Conservation (phyloP, 1,140 invertebrate genomes). For the Drosophila insularis region DNA sequence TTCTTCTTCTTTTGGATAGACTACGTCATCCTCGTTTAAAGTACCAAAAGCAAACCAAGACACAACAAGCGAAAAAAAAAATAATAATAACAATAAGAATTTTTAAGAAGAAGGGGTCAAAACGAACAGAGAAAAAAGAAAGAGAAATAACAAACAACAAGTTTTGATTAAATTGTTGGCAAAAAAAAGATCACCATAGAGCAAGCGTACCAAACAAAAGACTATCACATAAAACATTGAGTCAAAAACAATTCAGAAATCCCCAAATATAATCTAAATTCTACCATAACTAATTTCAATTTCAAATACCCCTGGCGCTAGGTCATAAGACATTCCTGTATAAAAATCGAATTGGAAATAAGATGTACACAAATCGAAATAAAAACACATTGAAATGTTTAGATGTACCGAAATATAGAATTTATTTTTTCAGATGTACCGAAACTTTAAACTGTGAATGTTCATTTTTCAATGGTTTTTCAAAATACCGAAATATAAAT, state of each 20-base stretch:
- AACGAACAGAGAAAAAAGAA: slow-evolving; percentile 14
- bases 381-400: no score
- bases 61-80: neutral
- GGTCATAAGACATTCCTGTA: neutral
- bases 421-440: no score
- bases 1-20: neutral
- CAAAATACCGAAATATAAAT: no score
- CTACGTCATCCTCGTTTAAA: slow-evolving; percentile 14
- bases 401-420: no score
- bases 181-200: slow-evolving; percentile 7
- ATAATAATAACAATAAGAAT: slow-evolving; percentile 19
- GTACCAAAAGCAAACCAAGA: neutral
- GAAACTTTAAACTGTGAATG: no score
- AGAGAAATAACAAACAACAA: slow-evolving; percentile 38
- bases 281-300: neutral
- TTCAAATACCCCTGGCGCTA: neutral
- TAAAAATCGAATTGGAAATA: no score
- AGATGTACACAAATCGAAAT: no score
- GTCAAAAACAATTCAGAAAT: slow-evolving; percentile 25
- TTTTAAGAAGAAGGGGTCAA: slow-evolving; percentile 15
- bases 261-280: slow-evolving; percentile 13
- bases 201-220: slow-evolving; percentile 1
- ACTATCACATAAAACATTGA: slow-evolving; percentile 5
- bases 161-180: slow-evolving; percentile 37
- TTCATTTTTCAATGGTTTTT: no score